A percentile compares a stretch with the other conserved stretches of the same genome.
Conservation (phyloP, 2,797 vertebrate species). For the Staurois parvus region DNA sequence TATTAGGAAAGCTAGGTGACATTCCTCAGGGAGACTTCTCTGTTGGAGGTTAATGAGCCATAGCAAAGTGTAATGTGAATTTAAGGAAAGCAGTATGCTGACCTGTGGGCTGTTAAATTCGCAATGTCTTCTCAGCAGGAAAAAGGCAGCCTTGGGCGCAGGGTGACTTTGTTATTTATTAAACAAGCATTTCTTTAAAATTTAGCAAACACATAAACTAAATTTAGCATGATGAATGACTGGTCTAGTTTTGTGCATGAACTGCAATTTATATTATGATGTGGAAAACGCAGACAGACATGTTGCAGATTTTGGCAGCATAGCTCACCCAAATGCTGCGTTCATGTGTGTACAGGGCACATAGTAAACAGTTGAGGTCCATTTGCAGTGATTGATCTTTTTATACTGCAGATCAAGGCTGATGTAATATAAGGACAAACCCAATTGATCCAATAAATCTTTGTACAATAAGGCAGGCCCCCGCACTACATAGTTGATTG, state of each 20-base stretch:
- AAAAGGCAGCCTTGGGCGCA: not conserved
- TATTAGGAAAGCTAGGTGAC: not conserved
- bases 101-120: constrained; percentile 19
- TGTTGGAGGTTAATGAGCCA: constrained; percentile 9
- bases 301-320: too few species aligned
- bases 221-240: not conserved
- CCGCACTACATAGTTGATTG: too few species aligned
- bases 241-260: not conserved
- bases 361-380: too few species aligned
- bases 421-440: too few species aligned
- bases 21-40: not conserved
- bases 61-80: constrained; percentile 25
- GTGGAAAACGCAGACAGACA: too few species aligned
- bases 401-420: too few species aligned
- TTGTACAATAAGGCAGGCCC: too few species aligned
- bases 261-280: not conserved
- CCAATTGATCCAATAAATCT: too few species aligned
- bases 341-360: too few species aligned
- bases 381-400: too few species aligned
- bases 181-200: not conserved
- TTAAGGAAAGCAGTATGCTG: constrained; percentile 10
- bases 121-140: constrained; percentile 15
- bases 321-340: too few species aligned
- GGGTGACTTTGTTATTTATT: not conserved
- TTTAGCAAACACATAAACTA: not conserved